Conservation (phyloP, 2,113 vertebrate genomes). For the Calcarius ornatus region DNA sequence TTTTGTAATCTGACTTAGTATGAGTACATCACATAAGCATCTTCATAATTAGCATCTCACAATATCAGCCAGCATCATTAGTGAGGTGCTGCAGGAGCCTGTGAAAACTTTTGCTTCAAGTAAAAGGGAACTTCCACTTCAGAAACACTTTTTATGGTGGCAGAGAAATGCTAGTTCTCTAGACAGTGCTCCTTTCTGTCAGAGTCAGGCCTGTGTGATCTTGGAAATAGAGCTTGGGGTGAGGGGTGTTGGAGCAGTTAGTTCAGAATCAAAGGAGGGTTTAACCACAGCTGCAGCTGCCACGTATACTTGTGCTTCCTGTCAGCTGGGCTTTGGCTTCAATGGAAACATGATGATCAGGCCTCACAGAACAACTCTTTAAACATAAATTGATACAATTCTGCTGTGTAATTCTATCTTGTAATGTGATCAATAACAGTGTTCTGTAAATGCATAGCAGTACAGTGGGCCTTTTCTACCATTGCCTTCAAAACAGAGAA, state of each 20-base stretch:
- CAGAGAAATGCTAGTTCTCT: background rate
- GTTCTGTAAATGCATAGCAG: background rate
- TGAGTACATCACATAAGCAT: background rate
- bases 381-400: background rate
- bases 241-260: background rate
- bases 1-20: background rate
- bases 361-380: background rate
- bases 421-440: background rate
- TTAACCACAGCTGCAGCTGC: background rate
- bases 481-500: background rate
- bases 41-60: background rate
- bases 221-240: background rate
- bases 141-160: background rate
- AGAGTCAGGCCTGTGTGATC: background rate
- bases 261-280: background rate
- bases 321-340: background rate
- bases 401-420: background rate
- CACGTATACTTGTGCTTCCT: accelerated
- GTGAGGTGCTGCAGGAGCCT: background rate
- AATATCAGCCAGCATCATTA: background rate
- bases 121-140: background rate
- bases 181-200: background rate
- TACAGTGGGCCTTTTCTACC: background rate
- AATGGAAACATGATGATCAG: background rate
- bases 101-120: background rate